Base-by-base conservation (phyloP, 2,888 invertebrate genomes). In the Parasteatoda lunata region DNA sequence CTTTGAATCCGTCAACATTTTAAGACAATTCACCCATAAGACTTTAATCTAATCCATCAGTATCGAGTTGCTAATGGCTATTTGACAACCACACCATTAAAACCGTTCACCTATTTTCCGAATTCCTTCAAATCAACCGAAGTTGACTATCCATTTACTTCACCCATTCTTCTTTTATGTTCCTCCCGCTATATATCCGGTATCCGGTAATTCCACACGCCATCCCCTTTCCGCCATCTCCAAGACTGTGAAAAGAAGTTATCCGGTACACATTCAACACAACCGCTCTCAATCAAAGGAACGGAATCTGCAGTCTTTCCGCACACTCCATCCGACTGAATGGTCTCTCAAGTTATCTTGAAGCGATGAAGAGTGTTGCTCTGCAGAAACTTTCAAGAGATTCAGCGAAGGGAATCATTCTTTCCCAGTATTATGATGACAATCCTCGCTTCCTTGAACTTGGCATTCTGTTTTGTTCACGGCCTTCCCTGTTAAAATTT, bases 371-470 rank as follows among this genome's bases (percentile, higher is more conserved):
- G 59, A 59, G 59, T 11, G 30, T 6, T 13, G 59, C 64, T 59
- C 66, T 65, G 66, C 65, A 49, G 51, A 45, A 15, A 30, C 72
- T 73, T 73, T 66, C 52, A 79, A 79, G 64, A 30, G 49, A 64
- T 77, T 45, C 59, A n/a, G n/a, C 49, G 65, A 65, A 71, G 70
- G 65, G 64, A 59, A 59, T 51, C 79, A 80, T 80, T 80, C 72
- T 80, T 80, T 2, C 65, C n/a, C 66, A 13, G 66, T 80, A 80
- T 80, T 72, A 80, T 80, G 80, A 80, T 48, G 71, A 79, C 49
- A 65, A 49, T 64, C n/a, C 49, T 71, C 30, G 51, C 59, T 51
- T 72, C 51, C 64, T 59, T 79, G 65, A 72, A 64, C 64, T 64
- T 64, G 45, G 59, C 45, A 52, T 70, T 45, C 64, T 65, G 65